Evolutionary conservation across 23 tunicate species (phyloP), one percentile per base, ranked within the genome.

Genomic region (Styela clava): DNA sequence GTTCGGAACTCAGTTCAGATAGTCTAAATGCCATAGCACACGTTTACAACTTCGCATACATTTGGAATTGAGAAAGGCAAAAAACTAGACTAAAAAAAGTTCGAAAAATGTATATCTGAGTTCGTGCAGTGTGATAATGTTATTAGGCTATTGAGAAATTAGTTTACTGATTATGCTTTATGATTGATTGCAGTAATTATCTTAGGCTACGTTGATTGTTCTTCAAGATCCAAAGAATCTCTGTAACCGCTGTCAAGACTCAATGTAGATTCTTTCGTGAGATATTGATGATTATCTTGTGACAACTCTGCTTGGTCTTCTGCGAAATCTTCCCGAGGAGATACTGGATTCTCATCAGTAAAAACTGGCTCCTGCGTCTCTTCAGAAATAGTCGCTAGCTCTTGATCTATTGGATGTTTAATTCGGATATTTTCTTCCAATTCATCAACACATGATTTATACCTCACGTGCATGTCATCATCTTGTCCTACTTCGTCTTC

Each of bases 361-460:
- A 12, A 5, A 7, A 5, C 9, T 5, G 56, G 12, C 7, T 44
- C 56, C 56, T 32, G 35, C 19, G 30, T 37, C 29, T 76, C 81
- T 76, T 76, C 81, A 7, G 81, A 22, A 0, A 76, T 76, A 28
- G 81, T 76, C 65, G 81, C 65, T 29, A 76, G 31, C 64, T 76
- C 81, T 16, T 33, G 28, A 56, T 76, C 81, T 25, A 76, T 76
- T 18, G 81, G 81, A 56, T 76, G 81, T 23, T 76, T 52, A 24
- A 76, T 76, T 24, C 81, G 64, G 12, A 20, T 29, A 31, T 76
- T 76, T 27, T 52, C 64, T 52, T 76, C 62, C 27, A 27, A 9
- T 22, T 36, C 64, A 21, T 44, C 64, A 26, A 44, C 12, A 26
- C 35, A 0, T 0, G 37, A 27, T 24, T 1, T 0, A 52, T 76